Base-by-base conservation (phyloP, 2,113 vertebrate genomes). In the Podarcis muralis region DNA sequence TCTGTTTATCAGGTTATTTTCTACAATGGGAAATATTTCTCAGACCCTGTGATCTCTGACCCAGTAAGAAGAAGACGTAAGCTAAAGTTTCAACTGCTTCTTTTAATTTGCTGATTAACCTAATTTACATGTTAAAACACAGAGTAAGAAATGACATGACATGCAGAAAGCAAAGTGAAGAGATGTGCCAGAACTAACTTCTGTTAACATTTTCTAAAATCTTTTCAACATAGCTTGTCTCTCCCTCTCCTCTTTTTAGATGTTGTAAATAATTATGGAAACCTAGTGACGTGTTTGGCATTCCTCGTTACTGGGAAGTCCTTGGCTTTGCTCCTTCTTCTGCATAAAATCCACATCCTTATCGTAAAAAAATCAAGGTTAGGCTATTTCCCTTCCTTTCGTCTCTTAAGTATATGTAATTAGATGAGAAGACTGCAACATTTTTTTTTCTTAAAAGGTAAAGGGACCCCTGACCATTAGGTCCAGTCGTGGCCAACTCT, bases 341-440 rank as follows among this genome's bases (percentile, higher is more conserved):
- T 98, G 32, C 99, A 97, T 86, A 99, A 99, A 96, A 99, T 99
- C 93, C 98, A 97, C 91, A 89, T 96, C 62, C 95, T 98, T 27
- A 98, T 96, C 90, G 95, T 91, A 88, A 97, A 88, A 68, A 97
- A 96, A 5, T 97, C 97, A 81, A 93, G 96, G 98, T 99, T 93
- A 97, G 96, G 27, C 72, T 90, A 2, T 2, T 53, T 53, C 48
- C 48, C 48, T 74, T 2, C 79, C 72, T 66, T 86, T 93, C 15
- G 68, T 4, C 75, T 32, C 27, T 16, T 65, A 35, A 22, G 20
- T 53, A 43, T 43, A 9, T 32, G 7, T 22, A 69, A 62, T 15
- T 18, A 62, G 59, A 62, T 62, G 59, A 62, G 18, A 62, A 62
- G 16, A 1, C 59, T 0, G 16, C 48, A 53, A 53, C 48, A 53